Conservation (phyloP, 2,888 invertebrate genomes). For the Drosophila kambysellisi region DNA sequence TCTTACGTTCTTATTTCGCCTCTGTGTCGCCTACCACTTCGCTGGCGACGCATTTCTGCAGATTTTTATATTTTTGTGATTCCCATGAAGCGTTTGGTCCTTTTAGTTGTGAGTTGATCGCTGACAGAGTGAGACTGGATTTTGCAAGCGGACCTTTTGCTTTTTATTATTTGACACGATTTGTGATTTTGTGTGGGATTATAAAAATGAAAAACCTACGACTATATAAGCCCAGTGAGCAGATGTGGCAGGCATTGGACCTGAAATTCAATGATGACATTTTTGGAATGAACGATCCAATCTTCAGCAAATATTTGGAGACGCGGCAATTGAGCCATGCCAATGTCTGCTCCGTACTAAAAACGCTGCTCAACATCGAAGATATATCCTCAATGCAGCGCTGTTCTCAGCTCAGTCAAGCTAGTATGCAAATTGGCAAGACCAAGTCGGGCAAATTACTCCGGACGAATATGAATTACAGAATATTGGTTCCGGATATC, state of each 20-base stretch:
- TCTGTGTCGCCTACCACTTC: no score
- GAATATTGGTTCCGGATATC: not conserved
- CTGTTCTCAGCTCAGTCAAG: slow-evolving; percentile 51
- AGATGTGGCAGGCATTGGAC: slow-evolving; percentile 30
- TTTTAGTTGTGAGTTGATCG: slow-evolving; percentile 19
- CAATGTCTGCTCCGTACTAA: slow-evolving; percentile 62
- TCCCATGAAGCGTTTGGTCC: slow-evolving; percentile 8
- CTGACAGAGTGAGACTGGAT: not conserved
- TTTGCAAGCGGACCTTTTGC: not conserved
- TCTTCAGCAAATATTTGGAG: slow-evolving; percentile 45
- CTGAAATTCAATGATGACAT: slow-evolving; percentile 28
- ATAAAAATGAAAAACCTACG: not conserved
- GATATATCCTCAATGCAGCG: slow-evolving; percentile 62
- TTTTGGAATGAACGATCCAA: slow-evolving; percentile 5
- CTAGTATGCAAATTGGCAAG: slow-evolving; percentile 5
- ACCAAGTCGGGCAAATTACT: no score
- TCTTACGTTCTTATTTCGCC: no score
- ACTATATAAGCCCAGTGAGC: slow-evolving; percentile 15
- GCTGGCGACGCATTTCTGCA: not conserved
- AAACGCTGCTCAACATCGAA: slow-evolving; percentile 72
- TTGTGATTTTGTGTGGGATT: not conserved
- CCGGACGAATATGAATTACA: no score
- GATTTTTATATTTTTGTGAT: slow-evolving; percentile 17
- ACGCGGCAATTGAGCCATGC: slow-evolving; percentile 32
- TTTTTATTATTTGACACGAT: not conserved